A percentile compares a stretch with the other conserved stretches of the same genome.
phyloP scores from a whole-genome alignment of 2,888 invertebrate genomes.

The Sericinus montela region DNA sequence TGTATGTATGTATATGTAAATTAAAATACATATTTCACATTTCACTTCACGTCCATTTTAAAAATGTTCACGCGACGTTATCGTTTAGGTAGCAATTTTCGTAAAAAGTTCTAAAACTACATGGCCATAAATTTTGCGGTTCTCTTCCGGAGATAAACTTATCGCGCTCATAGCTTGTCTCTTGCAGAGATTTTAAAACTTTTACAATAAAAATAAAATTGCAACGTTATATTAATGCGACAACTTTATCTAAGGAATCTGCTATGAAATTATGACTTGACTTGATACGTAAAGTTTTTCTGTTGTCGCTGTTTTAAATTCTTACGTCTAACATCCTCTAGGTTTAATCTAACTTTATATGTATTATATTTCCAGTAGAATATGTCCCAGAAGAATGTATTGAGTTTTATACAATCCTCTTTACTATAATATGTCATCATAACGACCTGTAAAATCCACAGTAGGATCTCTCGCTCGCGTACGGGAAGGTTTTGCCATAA shows the following conservation, averaged over 20 bases:
- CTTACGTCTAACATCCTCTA: too few relatives aligned
- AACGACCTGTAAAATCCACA: too few relatives aligned
- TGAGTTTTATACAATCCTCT: too few relatives aligned
- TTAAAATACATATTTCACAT: neutral
- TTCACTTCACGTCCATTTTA: constrained; percentile 1
- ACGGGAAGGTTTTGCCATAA: too few relatives aligned
- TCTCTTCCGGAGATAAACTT: constrained; percentile 14
- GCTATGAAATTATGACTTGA: constrained; percentile 28
- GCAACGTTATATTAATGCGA: constrained; percentile 62
- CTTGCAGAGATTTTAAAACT: constrained; percentile 57
- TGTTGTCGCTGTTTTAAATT: neutral
- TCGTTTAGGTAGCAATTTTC: constrained; percentile 12
- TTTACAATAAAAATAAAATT: constrained; percentile 61
- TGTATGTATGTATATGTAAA: too few relatives aligned
- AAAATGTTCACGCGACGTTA: constrained; percentile 2
- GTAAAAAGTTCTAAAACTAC: constrained; percentile 10
- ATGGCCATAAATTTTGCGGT: constrained; percentile 12
- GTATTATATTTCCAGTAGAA: too few relatives aligned
- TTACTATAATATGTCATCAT: too few relatives aligned
- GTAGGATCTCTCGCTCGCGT: too few relatives aligned
- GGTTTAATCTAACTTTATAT: too few relatives aligned
- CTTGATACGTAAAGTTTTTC: neutral
- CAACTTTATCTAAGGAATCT: constrained; percentile 43
- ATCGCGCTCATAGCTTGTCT: constrained; percentile 9
- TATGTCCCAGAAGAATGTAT: too few relatives aligned